Conservation (phyloP, 2,113 vertebrate species). For the Dermatemys mawii region DNA sequence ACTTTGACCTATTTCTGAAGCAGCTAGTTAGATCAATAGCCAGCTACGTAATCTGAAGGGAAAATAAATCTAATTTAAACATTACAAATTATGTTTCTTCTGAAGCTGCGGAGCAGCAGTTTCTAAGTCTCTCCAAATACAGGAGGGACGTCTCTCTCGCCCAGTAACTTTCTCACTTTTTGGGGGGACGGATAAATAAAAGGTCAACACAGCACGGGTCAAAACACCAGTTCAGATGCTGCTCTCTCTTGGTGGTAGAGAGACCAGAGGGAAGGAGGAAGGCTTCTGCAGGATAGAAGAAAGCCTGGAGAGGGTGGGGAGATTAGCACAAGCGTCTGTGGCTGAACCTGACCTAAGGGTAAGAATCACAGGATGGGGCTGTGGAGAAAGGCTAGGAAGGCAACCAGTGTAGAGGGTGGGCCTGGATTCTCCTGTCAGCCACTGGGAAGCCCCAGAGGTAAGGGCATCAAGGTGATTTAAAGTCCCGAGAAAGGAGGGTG, state of each 20-base stretch:
- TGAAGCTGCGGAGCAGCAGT: fast-evolving
- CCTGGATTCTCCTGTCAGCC: neutral
- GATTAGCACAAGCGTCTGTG: neutral
- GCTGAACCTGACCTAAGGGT: neutral
- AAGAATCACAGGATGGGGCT: neutral
- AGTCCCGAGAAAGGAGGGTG: neutral
- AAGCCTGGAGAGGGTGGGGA: neutral
- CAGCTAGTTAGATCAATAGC: neutral
- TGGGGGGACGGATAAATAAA: neutral
- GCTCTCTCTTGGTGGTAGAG: neutral
- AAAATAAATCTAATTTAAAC: neutral
- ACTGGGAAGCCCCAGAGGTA: neutral
- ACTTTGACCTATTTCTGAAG: fast-evolving
- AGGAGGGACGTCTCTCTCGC: fast-evolving
- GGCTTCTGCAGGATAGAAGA: neutral
- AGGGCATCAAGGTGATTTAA: neutral
- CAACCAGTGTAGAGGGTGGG: neutral
- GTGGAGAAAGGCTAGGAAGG: neutral
- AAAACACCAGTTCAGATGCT: neutral
- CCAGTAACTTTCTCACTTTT: neutral
- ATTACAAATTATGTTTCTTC: neutral
- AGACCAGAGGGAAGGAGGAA: neutral
- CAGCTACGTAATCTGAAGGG: neutral
- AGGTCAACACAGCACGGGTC: neutral
- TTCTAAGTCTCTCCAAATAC: neutral